phyloP scores from a whole-genome alignment of 92 coral and sea anemone genomes.

The Bergia puertoricense region DNA sequence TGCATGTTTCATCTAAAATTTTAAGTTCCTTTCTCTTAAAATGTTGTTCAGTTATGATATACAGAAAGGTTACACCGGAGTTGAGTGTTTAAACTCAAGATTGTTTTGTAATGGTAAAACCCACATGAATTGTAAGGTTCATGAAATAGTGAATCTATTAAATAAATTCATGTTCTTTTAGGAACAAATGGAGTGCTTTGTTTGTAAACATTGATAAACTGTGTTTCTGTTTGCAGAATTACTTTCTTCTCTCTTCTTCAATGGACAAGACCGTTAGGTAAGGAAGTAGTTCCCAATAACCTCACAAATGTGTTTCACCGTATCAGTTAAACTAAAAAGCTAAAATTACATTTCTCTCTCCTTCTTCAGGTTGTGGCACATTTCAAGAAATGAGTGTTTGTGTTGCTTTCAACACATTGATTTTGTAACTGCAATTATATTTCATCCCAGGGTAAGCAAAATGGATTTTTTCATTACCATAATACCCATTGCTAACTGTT shows the following conservation, averaged over 20 bases:
- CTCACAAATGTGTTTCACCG: background rate
- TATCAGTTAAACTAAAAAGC: background rate
- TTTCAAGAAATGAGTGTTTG: constrained; percentile 93
- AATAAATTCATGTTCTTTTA: background rate
- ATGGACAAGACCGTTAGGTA: constrained; percentile 90
- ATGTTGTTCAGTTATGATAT: no score
- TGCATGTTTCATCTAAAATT: background rate
- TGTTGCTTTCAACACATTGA: constrained; percentile 99
- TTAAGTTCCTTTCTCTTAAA: background rate
- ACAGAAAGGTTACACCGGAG: background rate
- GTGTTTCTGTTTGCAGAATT: constrained; percentile 69
- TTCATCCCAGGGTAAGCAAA: constrained; percentile 95
- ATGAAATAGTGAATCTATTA: background rate
- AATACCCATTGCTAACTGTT: background rate
- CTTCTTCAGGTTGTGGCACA: constrained; percentile 90
- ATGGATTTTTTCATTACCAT: background rate
- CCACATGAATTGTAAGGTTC: no score
- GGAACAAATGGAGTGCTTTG: background rate
- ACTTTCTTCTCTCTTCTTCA: constrained; percentile 79
- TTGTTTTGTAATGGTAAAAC: background rate
- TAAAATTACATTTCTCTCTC: background rate
- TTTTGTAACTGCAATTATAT: constrained; percentile 96
- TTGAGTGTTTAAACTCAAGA: background rate
- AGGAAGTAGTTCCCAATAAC: background rate
- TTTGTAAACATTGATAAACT: background rate